A percentile compares a stretch with the other conserved stretches of the same genome.
Conservation (phyloP, 2,888 invertebrate species). For the Macropis europaea region DNA sequence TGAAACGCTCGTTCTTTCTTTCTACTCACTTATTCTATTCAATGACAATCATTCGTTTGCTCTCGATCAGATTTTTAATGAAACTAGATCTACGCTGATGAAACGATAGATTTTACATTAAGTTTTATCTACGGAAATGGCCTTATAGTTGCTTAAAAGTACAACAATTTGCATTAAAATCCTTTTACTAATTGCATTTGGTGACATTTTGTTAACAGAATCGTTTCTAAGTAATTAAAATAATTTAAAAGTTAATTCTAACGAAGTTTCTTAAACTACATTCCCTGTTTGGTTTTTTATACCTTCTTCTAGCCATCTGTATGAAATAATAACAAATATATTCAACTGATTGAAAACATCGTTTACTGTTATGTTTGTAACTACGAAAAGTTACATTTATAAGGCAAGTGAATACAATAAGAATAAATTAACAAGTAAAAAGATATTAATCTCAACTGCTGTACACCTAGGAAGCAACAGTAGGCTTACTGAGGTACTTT, state of each 20-base stretch:
- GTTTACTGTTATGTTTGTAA: too few species aligned
- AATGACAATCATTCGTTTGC: not conserved
- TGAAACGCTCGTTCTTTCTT: not conserved
- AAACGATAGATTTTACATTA: conserved; percentile 33
- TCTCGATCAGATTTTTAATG: not conserved
- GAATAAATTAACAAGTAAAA: not conserved
- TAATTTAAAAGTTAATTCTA: too few species aligned
- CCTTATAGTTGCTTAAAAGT: not conserved
- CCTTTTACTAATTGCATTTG: not conserved
- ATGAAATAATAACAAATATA: too few species aligned
- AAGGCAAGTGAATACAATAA: not conserved
- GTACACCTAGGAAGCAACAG: conserved; percentile 27
- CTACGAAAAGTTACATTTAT: too few species aligned
- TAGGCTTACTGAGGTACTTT: conserved; percentile 44
- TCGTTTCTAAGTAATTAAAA: not conserved
- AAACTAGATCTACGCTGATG: conserved; percentile 21
- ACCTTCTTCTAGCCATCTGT: too few species aligned
- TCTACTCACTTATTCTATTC: not conserved
- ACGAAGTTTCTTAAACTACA: too few species aligned
- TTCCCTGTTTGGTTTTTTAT: too few species aligned
- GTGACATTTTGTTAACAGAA: conserved; percentile 1
- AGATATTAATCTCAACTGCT: not conserved
- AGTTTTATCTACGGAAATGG: conserved; percentile 22
- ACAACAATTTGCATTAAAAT: not conserved
- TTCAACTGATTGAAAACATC: too few species aligned